Conservation (phyloP, 2,888 invertebrate genomes). For the Cataglyphis rosenhaueri region DNA sequence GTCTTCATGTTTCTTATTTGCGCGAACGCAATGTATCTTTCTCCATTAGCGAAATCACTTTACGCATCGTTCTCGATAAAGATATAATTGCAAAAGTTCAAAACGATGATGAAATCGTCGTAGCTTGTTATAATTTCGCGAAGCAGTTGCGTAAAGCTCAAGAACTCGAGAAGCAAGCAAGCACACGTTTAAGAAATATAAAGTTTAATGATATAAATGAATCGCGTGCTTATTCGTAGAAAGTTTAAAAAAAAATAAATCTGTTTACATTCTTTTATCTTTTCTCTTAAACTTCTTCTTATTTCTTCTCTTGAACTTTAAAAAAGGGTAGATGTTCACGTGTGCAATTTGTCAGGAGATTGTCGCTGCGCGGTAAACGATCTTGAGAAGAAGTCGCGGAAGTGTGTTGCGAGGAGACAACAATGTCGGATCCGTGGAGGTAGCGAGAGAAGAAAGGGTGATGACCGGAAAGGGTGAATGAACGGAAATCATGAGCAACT, state of each 20-base stretch:
- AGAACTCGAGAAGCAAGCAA: neutral
- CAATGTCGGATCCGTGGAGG: constrained; percentile 60
- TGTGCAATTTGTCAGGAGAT: constrained; percentile 5
- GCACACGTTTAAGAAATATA: neutral
- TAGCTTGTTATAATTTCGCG: constrained; percentile 29
- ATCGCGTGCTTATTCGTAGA: neutral
- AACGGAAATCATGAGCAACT: constrained; percentile 77
- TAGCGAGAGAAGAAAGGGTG: constrained; percentile 72
- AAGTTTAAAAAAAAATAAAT: neutral
- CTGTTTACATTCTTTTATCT: neutral
- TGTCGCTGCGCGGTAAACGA: constrained; percentile 50
- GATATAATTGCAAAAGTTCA: constrained; percentile 39
- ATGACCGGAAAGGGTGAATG: constrained; percentile 81
- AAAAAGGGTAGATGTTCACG: neutral
- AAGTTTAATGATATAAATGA: neutral
- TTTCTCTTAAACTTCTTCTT: neutral
- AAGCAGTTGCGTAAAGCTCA: neutral
- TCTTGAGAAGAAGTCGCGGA: constrained; percentile 70
- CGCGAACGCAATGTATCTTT: constrained; percentile 27
- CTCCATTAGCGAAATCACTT: constrained; percentile 49
- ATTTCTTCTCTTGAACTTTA: neutral
- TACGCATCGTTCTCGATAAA: constrained; percentile 1
- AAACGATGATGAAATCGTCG: constrained; percentile 35
- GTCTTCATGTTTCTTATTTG: constrained; percentile 42
- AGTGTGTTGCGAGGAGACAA: constrained; percentile 69